A percentile compares a stretch with the other conserved stretches of the same genome.
Evolutionary conservation across 2,113 vertebrate genomes (phyloP).

Genomic region (Delphinus delphis): DNA sequence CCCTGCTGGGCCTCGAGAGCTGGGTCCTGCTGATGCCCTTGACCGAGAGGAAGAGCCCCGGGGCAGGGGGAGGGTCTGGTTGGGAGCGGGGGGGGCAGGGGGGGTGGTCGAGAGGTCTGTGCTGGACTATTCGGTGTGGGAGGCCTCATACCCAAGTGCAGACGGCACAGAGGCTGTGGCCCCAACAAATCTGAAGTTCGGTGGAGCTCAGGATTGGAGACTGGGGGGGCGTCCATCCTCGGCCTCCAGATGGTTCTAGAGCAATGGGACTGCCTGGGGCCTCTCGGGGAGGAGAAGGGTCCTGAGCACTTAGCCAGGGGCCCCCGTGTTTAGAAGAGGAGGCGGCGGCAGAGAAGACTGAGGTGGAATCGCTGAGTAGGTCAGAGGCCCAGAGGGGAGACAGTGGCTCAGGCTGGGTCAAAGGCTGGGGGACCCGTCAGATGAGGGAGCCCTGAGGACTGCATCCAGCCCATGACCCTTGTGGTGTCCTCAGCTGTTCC

Average conservation of each 20-base stretch:
- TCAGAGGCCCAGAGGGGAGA: neutral
- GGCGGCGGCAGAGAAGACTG: neutral
- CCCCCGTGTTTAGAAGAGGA: neutral
- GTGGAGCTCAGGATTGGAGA: neutral
- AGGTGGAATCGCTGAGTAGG: neutral
- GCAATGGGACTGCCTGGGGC: neutral
- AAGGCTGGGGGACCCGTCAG: too few species aligned
- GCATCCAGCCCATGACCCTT: neutral
- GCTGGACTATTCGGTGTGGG: neutral
- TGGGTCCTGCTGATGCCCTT: too few species aligned
- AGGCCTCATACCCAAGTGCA: rapidly evolving
- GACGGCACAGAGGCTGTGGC: rapidly evolving
- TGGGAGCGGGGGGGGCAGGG: neutral
- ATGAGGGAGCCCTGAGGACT: neutral
- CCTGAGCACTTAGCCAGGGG: neutral
- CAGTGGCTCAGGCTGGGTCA: rapidly evolving
- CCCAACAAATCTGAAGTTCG: neutral
- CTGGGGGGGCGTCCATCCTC: rapidly evolving
- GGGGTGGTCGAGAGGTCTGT: rapidly evolving
- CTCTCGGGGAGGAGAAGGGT: neutral
- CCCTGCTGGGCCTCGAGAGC: neutral
- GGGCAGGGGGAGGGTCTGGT: neutral
- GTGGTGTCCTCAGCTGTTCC: neutral
- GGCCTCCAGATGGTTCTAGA: neutral
- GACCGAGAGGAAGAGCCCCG: neutral